Evolutionary conservation across 2,113 vertebrate genomes (phyloP).

Genomic region (Alethe diademata): DNA sequence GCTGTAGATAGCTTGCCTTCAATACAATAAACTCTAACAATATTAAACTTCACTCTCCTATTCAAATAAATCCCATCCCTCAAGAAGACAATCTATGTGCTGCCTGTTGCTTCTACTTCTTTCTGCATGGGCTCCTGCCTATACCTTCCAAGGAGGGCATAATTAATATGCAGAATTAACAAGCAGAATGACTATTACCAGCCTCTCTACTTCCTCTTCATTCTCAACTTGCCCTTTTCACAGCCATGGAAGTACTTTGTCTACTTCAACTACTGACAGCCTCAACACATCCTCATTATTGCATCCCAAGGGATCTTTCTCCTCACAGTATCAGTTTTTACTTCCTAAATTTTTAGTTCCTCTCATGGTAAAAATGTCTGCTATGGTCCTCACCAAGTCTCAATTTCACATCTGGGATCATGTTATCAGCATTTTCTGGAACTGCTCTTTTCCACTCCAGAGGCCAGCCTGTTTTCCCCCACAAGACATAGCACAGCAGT

Average conservation of each 20-base stretch:
- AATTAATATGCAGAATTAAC: background rate
- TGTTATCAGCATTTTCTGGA: background rate
- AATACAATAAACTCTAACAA: background rate
- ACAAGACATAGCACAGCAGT: background rate
- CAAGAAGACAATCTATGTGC: background rate
- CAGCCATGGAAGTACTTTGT: background rate
- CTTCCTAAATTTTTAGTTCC: background rate
- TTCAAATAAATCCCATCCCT: background rate
- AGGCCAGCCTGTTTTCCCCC: background rate
- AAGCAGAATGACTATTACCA: background rate
- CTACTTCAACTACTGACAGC: background rate
- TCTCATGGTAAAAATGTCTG: background rate
- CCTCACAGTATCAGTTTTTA: background rate
- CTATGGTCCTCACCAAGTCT: background rate
- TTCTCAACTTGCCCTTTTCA: background rate
- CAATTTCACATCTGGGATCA: background rate
- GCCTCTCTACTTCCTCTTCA: background rate
- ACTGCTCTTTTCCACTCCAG: background rate
- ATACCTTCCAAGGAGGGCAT: background rate
- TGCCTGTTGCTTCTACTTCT: background rate
- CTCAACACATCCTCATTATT: background rate
- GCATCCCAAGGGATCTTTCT: background rate
- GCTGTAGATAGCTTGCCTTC: background rate
- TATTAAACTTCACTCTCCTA: background rate
- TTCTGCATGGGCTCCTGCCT: background rate